Conservation (phyloP, 2,797 vertebrate genomes). For the Kryptopterus vitreolus region DNA sequence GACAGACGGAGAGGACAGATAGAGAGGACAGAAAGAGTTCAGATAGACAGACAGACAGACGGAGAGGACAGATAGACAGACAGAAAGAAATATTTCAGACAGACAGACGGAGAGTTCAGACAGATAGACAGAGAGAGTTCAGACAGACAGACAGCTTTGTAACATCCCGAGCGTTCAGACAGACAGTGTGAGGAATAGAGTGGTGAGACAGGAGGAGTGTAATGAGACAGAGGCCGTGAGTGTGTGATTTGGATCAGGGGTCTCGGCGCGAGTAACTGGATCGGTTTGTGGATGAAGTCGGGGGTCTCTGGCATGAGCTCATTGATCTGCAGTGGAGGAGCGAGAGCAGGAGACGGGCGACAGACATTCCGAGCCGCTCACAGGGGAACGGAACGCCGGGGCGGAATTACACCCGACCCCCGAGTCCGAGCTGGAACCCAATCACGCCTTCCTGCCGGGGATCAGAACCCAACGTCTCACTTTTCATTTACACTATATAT, state of each 20-base stretch:
- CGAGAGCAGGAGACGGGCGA: conserved; percentile 62
- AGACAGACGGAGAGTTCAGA: not conserved
- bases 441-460: not conserved
- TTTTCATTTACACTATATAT: not conserved
- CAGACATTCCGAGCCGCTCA: conserved; percentile 60
- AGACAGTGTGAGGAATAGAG: not conserved
- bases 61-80: too few relatives aligned
- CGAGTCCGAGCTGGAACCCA: not conserved
- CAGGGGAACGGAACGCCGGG: conserved; percentile 36
- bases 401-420: not conserved
- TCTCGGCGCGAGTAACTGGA: conserved; percentile 73
- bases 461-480: not conserved
- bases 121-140: not conserved
- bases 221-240: conserved; percentile 29
- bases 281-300: conserved; percentile 73
- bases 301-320: conserved; percentile 68
- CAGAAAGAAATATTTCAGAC: too few relatives aligned
- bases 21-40: too few relatives aligned
- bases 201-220: not conserved
- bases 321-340: conserved; percentile 69
- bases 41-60: too few relatives aligned
- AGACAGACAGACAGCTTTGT: not conserved
- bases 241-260: conserved; percentile 57
- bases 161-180: not conserved
- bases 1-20: too few relatives aligned